Percentiles rank a stretch among this genome's conserved stretches.
Conservation (phyloP, 2,797 vertebrate genomes). For the Limnodromus scolopaceus region DNA sequence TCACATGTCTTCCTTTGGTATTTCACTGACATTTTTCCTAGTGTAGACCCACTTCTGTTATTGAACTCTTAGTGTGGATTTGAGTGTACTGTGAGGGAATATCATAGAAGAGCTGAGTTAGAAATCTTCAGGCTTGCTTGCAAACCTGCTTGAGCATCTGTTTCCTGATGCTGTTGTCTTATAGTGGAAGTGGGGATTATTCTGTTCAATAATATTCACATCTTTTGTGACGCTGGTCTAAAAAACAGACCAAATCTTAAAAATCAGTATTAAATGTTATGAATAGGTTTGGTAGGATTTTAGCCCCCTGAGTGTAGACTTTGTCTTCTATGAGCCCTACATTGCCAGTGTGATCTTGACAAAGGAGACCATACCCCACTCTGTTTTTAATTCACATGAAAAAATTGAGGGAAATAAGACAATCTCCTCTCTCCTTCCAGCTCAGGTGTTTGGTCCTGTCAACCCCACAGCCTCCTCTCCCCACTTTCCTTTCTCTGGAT, state of each 20-base stretch:
- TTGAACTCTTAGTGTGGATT: neutral
- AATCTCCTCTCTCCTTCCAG: neutral
- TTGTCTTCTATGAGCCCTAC: neutral
- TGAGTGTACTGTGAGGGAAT: neutral
- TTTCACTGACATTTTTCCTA: neutral
- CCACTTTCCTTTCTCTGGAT: neutral
- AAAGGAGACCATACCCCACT: neutral
- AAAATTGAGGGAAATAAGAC: neutral
- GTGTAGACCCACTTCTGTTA: neutral
- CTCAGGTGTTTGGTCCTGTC: neutral
- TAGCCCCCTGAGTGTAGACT: neutral
- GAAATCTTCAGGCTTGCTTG: neutral
- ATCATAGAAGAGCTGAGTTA: neutral
- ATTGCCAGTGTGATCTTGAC: neutral
- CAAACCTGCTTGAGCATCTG: neutral
- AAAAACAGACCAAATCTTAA: neutral
- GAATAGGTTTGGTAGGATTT: neutral
- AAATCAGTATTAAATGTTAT: neutral
- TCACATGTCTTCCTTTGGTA: neutral
- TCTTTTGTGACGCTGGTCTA: neutral
- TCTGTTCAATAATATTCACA: neutral
- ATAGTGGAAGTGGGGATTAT: neutral
- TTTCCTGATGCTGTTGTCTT: neutral
- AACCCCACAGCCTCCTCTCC: neutral
- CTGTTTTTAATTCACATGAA: neutral